Base-by-base conservation (phyloP, 92 coral and sea anemone genomes). In the Chrysogorgia sp. region DNA sequence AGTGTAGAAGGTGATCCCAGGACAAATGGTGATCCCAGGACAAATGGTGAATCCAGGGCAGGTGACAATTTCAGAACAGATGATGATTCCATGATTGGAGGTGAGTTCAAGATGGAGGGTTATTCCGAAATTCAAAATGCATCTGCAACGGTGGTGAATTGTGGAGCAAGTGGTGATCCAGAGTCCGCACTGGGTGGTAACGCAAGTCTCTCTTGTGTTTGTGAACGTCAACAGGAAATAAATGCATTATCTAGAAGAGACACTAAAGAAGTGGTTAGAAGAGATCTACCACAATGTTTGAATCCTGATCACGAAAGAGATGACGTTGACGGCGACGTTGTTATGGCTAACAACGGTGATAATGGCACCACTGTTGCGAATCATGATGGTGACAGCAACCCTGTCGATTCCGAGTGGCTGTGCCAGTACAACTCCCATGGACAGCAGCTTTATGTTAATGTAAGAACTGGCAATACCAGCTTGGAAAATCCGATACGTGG, bases 401-500 rank as follows among this genome's bases (percentile, higher is more conserved):
- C 37, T 35, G 75, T 0, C 23, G 12, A 72, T 31, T 53, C 48
- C 1, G 88, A 91, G 34, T 96, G 99, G 99, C 41, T 64, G 31
- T 66, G 83, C 28, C 90, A 89, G 28, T 91, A 67, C 66, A 92
- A 91, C 69, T 67, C 83, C 21, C 53, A 47, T 26, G 86, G 89
- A 2, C 86, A 77, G 71, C 86, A 77, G 26, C 64, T 94, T 20
- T 94, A 75, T 58, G 64, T 91, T 14, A 94, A 94, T 67, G 58
- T 67, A n/a, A 78, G 90, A 56, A 91, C 94, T 20, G 98, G 98
- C 31, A 90, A 91, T 79, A 87, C 97, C 12, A 85, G 67, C 17
- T 85, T 74, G 84, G 86, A 84, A n/a, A 58, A 58, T 17, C 98
- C 97, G 2, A 33, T n/a, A 40, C 14, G 22, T 25, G 30, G 19